Evolutionary conservation across 2,113 vertebrate genomes (phyloP).

Genomic region (Ammodytes dubius): DNA sequence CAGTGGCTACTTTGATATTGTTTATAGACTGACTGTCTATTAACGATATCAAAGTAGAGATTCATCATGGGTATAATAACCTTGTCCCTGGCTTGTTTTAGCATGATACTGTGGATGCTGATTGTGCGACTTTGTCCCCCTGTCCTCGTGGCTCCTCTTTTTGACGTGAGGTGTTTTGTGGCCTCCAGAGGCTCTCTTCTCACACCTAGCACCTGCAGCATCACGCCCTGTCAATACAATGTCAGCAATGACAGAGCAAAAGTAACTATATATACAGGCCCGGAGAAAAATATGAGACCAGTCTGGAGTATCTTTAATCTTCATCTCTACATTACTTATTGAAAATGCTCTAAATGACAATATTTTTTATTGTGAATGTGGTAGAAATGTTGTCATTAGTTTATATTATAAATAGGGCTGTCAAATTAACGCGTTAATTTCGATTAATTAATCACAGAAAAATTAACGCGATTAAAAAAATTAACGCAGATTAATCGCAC

Average conservation of each 20-base stretch:
- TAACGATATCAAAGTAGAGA: neutral
- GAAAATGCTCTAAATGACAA: neutral
- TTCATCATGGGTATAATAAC: slow-evolving; percentile 46
- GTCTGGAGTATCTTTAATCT: no score
- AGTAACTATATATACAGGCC: neutral
- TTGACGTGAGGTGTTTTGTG: slow-evolving; percentile 56
- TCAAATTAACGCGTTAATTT: no score
- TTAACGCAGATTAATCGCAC: no score
- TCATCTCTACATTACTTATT: no score
- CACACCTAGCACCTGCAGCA: slow-evolving; percentile 36
- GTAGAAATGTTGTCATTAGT: no score
- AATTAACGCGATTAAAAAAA: no score
- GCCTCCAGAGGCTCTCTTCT: slow-evolving; percentile 45
- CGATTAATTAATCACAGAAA: no score
- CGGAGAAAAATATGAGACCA: no score
- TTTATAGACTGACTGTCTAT: neutral
- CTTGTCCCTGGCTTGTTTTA: slow-evolving; percentile 68
- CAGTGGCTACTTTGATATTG: neutral
- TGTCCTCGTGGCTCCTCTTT: slow-evolving; percentile 76
- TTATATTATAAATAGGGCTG: no score
- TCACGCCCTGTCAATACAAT: slow-evolving; percentile 44
- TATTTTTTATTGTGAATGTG: no score
- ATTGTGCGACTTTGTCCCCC: slow-evolving; percentile 27
- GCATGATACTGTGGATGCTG: slow-evolving; percentile 64
- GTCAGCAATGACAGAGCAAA: neutral